Conservation (phyloP, 2,113 vertebrate genomes). For the Micromys minutus region DNA sequence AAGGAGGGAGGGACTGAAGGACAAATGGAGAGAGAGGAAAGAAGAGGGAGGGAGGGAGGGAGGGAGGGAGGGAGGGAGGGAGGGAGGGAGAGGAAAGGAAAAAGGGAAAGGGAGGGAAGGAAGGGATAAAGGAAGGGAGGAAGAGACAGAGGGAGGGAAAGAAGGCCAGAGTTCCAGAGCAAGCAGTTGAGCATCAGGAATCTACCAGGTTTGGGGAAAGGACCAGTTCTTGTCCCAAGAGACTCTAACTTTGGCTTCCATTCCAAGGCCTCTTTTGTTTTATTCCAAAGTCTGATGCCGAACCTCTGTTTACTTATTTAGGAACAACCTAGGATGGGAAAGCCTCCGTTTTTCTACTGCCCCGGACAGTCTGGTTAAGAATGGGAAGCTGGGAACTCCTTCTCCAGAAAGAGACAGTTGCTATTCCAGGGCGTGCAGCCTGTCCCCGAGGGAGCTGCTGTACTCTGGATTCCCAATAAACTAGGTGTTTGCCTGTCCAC, state of each 20-base stretch:
- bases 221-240: constrained; percentile 50
- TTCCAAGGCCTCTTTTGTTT: constrained; percentile 47
- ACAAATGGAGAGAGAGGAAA: background rate
- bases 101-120: background rate
- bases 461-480: background rate
- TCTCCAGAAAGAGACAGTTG: background rate
- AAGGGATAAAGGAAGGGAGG: no score
- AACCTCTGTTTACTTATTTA: constrained; percentile 35
- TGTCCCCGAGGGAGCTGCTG: background rate
- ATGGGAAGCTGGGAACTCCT: background rate
- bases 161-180: background rate
- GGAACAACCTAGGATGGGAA: constrained; percentile 39
- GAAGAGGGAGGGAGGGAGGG: background rate
- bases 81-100: background rate
- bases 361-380: background rate
- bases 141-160: no score
- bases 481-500: background rate
- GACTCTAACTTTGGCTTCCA: constrained; percentile 63
- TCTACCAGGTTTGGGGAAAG: background rate
- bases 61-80: background rate
- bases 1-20: no score
- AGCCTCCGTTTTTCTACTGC: constrained; percentile 2
- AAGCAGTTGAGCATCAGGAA: constrained; percentile 11
- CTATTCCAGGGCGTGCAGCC: background rate
- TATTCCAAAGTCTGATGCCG: constrained; percentile 23